phyloP scores from a whole-genome alignment of 2,797 vertebrate genomes.

The Notolabrus celidotus region DNA sequence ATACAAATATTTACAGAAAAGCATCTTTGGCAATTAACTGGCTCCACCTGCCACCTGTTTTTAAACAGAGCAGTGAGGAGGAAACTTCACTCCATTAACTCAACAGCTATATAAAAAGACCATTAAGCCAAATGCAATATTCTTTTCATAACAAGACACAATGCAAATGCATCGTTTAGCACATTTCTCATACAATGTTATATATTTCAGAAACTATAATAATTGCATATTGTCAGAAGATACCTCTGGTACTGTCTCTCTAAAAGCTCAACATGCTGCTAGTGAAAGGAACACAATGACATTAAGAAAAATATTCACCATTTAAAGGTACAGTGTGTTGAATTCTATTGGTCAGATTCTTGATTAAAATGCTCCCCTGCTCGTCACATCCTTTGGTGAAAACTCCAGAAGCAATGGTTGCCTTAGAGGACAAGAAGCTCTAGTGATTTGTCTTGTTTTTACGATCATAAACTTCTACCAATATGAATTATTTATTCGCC shows the following conservation, averaged over 20 bases:
- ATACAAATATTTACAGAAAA: slow-evolving; percentile 29
- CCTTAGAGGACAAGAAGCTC: too few species aligned
- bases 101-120: slow-evolving; percentile 16
- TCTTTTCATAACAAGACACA: slow-evolving; percentile 14
- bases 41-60: slow-evolving; percentile 10
- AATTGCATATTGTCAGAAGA: background rate
- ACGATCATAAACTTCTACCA: too few species aligned
- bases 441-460: too few species aligned
- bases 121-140: slow-evolving; percentile 17
- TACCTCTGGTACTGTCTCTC: background rate
- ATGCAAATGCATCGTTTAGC: slow-evolving; percentile 22
- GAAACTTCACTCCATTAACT: slow-evolving; percentile 22
- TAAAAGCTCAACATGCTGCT: background rate
- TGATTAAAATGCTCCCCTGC: too few species aligned
- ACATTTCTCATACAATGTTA: slow-evolving; percentile 45
- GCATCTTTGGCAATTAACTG: slow-evolving; percentile 22
- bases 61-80: background rate
- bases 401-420: too few species aligned
- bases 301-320: too few species aligned
- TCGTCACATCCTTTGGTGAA: too few species aligned
- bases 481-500: too few species aligned
- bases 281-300: background rate
- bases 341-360: too few species aligned
- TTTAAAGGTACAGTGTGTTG: too few species aligned
- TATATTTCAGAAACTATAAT: slow-evolving; percentile 30